Evolutionary conservation across 2,113 vertebrate genomes (phyloP), one percentile per base, ranked within the genome.

Genomic region (Leucopsar rothschildi): DNA sequence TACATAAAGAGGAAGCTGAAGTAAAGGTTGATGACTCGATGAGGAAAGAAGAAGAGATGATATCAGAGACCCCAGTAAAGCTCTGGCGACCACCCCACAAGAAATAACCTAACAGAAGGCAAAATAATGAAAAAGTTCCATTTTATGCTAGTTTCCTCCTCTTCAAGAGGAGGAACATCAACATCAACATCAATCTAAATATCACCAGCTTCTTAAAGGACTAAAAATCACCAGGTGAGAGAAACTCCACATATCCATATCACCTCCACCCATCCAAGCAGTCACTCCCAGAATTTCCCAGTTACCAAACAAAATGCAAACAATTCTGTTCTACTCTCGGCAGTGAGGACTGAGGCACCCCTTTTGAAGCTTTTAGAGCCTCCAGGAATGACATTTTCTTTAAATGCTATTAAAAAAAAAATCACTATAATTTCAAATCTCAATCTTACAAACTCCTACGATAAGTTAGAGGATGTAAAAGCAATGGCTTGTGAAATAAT

Each of bases 181-280:
- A 37, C 37, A 37, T 37, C 37, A 72, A 24, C 9, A 72, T 13
- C 20, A 52, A 31, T 29, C 25, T 25, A 59, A 68, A 12, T 21
- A n/a, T 45, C 33, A 64, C 9, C 19, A 88, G 14, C 15, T 65
- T 12, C 53, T 57, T 29, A 44, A 79, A 76, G 35, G 9, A 37
- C 9, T 71, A 39, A 60, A 84, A 82, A 17, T 15, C 19, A 55
- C 17, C 21, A 47, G 33, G 42, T 12, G 9, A 61, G 19, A 61
- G 12, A 53, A 90, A 79, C 27, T 39, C 31, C 37, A 35, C 2
- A 1, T 5, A 16, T 2, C 29, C 10, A 3, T 2, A 3, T 24
- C 22, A 61, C 11, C 12, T 49, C 50, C 33, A 45, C 12, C 15
- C 57, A 28, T 2, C 19, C 45, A 21, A 37, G 42, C 1, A 5